These are phyloP conservation scores for Pollenia amentaria DNA, from an alignment of 2,888 invertebrate species.

Conservation along the genomic window DNA sequence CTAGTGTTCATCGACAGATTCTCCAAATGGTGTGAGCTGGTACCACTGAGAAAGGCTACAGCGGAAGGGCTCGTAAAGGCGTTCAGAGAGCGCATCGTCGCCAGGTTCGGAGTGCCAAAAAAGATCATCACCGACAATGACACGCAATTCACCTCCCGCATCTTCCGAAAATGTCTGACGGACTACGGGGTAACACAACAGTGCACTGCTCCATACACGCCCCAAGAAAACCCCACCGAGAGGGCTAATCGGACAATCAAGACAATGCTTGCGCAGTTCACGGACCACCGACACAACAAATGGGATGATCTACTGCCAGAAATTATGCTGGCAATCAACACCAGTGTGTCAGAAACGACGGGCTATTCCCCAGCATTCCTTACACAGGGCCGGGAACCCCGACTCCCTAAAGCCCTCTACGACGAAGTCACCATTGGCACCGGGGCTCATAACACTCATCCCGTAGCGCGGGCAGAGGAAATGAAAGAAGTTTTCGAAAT, in stretches of 20 bases:
- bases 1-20: constrained; percentile 17
- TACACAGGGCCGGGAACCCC: constrained; percentile 36
- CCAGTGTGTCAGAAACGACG: constrained; percentile 12
- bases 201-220: constrained; percentile 38
- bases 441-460: background rate
- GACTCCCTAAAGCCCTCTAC: constrained; percentile 28
- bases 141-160: constrained; percentile 36
- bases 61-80: background rate
- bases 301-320: no score
- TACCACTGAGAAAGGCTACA: background rate
- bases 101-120: constrained; percentile 30
- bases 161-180: background rate
- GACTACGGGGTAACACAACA: constrained; percentile 11
- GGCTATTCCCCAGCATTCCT: constrained; percentile 38
- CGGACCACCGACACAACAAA: background rate
- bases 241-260: constrained; percentile 30
- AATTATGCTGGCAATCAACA: background rate
- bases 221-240: constrained; percentile 37
- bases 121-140: constrained; percentile 47
- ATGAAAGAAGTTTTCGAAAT: constrained; percentile 31
- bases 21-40: constrained; percentile 32
- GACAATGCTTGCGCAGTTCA: constrained; percentile 33
- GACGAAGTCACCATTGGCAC: constrained; percentile 35
- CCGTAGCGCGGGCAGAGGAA: constrained; percentile 1
- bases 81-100: background rate